Percentiles rank a stretch among this genome's conserved stretches.
phyloP scores from a whole-genome alignment of 1,140 invertebrate species.

The Melipona quadrifasciata region DNA sequence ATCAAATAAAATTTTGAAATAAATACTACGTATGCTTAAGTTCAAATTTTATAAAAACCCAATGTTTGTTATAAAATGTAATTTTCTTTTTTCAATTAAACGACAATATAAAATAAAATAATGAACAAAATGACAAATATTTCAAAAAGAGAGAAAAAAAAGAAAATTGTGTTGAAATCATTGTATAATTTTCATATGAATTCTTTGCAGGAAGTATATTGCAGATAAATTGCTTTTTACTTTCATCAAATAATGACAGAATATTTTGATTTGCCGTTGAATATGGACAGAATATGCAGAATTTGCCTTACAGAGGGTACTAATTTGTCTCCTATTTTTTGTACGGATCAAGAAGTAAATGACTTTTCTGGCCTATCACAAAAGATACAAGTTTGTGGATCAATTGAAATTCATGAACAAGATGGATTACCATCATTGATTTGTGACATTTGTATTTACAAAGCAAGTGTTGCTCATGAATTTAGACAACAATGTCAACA shows the following conservation, averaged over 20 bases:
- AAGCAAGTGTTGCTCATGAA: slow-evolving; percentile 78
- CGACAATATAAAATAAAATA: background rate
- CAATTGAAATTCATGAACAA: slow-evolving; percentile 76
- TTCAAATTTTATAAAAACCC: background rate
- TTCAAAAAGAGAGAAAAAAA: background rate
- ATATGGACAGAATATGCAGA: slow-evolving; percentile 77
- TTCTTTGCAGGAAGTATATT: slow-evolving; percentile 48
- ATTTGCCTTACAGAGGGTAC: slow-evolving; percentile 76
- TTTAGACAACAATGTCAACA: slow-evolving; percentile 79
- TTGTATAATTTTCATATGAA: slow-evolving; percentile 8
- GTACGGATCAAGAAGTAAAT: slow-evolving; percentile 66
- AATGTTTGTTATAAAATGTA: slow-evolving; percentile 9
- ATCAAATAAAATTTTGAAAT: background rate
- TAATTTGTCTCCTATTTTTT: slow-evolving; percentile 76
- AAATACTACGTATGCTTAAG: background rate
- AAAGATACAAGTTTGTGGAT: slow-evolving; percentile 78
- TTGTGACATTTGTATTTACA: slow-evolving; percentile 78
- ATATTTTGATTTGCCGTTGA: slow-evolving; percentile 73
- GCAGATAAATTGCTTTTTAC: background rate
- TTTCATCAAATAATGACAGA: slow-evolving; percentile 66
- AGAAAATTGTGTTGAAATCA: background rate
- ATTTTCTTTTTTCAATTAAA: background rate
- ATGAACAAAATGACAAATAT: background rate
- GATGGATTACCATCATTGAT: slow-evolving; percentile 79
- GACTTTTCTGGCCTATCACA: slow-evolving; percentile 70